Evolutionary conservation across 2,113 vertebrate species (phyloP).

Genomic region (Mobula hypostoma): DNA sequence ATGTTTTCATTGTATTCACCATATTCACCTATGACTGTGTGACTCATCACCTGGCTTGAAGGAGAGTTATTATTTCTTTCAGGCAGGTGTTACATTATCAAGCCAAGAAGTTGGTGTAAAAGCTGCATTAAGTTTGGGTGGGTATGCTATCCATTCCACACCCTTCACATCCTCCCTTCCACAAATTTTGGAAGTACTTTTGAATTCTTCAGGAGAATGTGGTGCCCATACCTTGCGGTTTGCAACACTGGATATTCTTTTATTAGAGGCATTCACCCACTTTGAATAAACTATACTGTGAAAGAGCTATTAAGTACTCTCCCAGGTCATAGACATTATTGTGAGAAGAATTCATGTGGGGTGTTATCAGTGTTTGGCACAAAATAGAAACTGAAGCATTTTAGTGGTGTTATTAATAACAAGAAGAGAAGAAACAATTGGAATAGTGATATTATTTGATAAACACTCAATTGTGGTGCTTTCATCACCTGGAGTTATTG

Average conservation of each 20-base stretch:
- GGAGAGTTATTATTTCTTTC: not conserved
- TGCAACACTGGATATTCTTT: not conserved
- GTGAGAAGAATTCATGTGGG: not conserved
- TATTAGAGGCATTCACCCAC: not conserved
- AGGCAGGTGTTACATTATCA: not conserved
- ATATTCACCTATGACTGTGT: too few relatives aligned
- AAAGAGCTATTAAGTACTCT: not conserved
- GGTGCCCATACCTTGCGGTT: not conserved
- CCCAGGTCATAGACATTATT: not conserved
- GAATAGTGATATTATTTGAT: not conserved
- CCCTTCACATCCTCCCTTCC: not conserved
- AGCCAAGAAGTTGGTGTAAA: not conserved
- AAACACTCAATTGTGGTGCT: not conserved
- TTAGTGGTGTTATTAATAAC: not conserved
- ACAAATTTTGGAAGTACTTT: not conserved
- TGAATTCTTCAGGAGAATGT: not conserved
- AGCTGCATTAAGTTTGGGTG: not conserved
- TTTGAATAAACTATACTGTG: not conserved
- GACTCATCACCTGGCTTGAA: not conserved
- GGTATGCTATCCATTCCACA: not conserved
- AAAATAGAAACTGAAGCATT: not conserved
- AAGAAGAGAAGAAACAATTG: not conserved
- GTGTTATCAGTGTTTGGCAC: not conserved
- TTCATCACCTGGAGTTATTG: not conserved
- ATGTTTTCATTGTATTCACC: not conserved